Base-by-base conservation (phyloP, 2,888 invertebrate species). In the Drosophila bunnanda region DNA sequence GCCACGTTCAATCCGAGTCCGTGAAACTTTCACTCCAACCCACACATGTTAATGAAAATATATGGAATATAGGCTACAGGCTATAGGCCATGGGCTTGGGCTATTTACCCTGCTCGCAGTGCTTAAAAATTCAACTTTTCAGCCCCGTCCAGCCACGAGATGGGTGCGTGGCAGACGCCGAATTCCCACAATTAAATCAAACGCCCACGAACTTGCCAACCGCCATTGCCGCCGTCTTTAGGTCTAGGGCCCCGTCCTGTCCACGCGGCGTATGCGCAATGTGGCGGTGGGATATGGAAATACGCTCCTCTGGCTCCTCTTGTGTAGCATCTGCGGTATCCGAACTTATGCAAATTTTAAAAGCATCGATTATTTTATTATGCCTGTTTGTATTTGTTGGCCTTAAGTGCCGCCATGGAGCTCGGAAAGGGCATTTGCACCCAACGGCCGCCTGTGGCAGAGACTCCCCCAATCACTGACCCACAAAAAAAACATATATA, bases 141-240 rank as follows among this genome's bases (percentile, higher is more conserved):
- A 69, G 46, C 61, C 70, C 74, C 59, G 56, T 65, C 70, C 61
- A 30, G 46, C 39, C 44, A 39, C 76, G 54, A 52, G 74, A 62
- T 72, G 71, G 61, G 58, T 52, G 48, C 53, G 65, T 52, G 68
- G 34, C 66, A 56, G 60, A 72, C 76, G 75, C 55, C 28, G 66
- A 82, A 64, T 90, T 90, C 90, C 80, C 90, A 90, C 89, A 89
- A 90, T 90, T 90, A 88, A 80, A 70, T 64, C 17, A 52, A 54
- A 76, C 57, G 44, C 66, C 62, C 54, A 48, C 54, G 54, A 55
- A 67, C 61, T 53, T 36, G 34, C 38, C 56, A 32, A 41, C 62
- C 61, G 34, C 61, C 32, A 39, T 38, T 53, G 46, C 28, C 48
- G 48, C 44, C 56, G 72, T 54, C 53, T 57, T 32, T 56, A 53